A percentile compares a stretch with the other conserved stretches of the same genome.
Evolutionary conservation across 2,113 vertebrate species (phyloP).

Genomic region (Tricholaema leucomelas): DNA sequence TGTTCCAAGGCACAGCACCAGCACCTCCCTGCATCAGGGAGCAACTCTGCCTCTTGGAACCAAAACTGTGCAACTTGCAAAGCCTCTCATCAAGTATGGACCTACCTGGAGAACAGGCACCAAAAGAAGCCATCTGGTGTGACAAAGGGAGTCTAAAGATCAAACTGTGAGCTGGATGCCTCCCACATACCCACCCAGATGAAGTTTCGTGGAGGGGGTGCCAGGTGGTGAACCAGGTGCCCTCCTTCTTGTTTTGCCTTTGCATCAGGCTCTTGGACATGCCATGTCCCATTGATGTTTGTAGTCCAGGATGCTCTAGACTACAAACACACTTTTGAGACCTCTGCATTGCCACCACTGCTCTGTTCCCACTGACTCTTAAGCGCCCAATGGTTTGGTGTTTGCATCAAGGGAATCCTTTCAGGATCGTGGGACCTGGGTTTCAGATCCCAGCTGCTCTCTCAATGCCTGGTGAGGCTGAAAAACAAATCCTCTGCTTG

Average conservation of each 20-base stretch:
- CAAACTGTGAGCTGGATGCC: not conserved
- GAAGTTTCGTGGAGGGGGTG: not conserved
- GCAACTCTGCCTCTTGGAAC: not conserved
- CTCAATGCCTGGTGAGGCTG: not conserved
- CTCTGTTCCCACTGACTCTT: rapidly evolving
- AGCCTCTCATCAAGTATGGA: not conserved
- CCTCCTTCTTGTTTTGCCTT: not conserved
- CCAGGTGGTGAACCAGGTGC: not conserved
- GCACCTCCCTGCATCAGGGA: not conserved
- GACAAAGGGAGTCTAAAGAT: not conserved
- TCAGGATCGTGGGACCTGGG: not conserved
- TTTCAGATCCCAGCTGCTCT: not conserved
- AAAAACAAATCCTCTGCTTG: not conserved
- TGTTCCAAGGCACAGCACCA: not conserved
- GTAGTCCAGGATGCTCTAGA: not conserved
- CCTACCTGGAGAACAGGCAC: not conserved
- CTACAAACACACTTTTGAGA: not conserved
- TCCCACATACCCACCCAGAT: not conserved
- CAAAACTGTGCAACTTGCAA: not conserved
- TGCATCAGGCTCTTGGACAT: not conserved
- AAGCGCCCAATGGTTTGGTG: rapidly evolving
- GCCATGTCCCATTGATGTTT: rapidly evolving
- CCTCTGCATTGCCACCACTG: not conserved
- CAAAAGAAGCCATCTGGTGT: not conserved
- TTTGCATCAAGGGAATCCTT: not conserved